phyloP scores from a whole-genome alignment of 2,113 vertebrate genomes.

The Oncorhynchus keta region DNA sequence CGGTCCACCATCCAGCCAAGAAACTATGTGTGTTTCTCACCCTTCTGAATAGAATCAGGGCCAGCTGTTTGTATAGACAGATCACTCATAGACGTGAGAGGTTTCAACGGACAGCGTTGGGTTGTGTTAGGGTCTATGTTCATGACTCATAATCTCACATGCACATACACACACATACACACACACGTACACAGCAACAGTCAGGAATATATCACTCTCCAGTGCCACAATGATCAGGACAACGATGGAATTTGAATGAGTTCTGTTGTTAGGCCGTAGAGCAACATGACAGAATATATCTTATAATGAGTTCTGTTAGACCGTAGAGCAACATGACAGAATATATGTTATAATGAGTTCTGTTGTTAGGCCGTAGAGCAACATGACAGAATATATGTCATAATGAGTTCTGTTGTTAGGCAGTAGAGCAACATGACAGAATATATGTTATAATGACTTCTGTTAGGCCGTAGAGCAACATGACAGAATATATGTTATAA shows the following conservation, averaged over 20 bases:
- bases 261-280: not conserved
- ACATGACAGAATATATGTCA: no score
- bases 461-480: not conserved
- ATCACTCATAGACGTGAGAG: constrained; percentile 1
- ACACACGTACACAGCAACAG: not conserved
- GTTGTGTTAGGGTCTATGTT: not conserved
- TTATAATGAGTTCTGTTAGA: not conserved
- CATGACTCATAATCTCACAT: not conserved
- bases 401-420: not conserved
- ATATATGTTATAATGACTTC: no score
- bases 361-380: not conserved
- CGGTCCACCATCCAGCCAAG: constrained; percentile 7
- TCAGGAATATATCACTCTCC: not conserved
- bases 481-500: no score
- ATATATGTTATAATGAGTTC: no score
- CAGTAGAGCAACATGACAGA: no score
- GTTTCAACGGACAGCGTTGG: not conserved
- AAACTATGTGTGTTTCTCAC: constrained; percentile 50
- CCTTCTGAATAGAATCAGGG: constrained; percentile 32
- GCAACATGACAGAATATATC: no score
- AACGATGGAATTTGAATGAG: constrained; percentile 25
- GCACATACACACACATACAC: not conserved
- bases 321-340: no score
- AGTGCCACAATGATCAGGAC: not conserved
- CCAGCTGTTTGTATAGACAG: constrained; percentile 41